These are phyloP conservation scores for Phalacrocorax aristotelis DNA, from an alignment of 2,113 vertebrate genomes.

Conservation along the genomic window DNA sequence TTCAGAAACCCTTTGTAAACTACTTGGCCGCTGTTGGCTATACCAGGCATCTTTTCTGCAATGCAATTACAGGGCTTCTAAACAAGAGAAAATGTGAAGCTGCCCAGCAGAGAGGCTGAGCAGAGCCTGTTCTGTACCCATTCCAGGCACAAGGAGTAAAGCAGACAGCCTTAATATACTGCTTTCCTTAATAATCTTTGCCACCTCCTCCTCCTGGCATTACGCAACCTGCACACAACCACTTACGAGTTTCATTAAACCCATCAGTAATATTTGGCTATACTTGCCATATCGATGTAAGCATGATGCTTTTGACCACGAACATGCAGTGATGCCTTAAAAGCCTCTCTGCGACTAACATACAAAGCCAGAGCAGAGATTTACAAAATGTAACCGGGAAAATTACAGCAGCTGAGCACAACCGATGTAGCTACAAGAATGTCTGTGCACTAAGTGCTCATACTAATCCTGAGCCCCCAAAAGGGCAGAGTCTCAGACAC, in stretches of 20 bases:
- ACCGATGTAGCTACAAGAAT: background rate
- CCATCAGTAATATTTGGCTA: background rate
- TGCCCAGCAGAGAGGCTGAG: background rate
- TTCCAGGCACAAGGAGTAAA: background rate
- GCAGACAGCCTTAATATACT: background rate
- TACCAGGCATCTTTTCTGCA: background rate
- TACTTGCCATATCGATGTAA: background rate
- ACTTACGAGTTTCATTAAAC: background rate
- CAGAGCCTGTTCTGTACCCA: background rate
- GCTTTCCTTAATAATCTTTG: background rate
- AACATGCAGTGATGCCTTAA: background rate
- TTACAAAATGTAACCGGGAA: background rate
- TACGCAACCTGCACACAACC: background rate
- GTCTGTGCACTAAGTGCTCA: background rate
- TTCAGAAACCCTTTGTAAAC: background rate
- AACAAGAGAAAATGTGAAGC: background rate
- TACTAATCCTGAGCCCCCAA: background rate
- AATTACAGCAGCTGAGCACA: conserved; percentile 3
- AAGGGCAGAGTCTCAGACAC: background rate
- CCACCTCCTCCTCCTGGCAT: background rate
- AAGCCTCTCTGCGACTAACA: conserved; percentile 34
- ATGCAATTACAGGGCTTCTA: background rate
- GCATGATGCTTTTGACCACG: background rate
- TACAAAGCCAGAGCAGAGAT: conserved; percentile 20
- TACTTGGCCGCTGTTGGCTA: background rate